These are phyloP conservation scores for Laupala kohalensis DNA, from an alignment of 1,140 invertebrate species.

Conservation along the genomic window DNA sequence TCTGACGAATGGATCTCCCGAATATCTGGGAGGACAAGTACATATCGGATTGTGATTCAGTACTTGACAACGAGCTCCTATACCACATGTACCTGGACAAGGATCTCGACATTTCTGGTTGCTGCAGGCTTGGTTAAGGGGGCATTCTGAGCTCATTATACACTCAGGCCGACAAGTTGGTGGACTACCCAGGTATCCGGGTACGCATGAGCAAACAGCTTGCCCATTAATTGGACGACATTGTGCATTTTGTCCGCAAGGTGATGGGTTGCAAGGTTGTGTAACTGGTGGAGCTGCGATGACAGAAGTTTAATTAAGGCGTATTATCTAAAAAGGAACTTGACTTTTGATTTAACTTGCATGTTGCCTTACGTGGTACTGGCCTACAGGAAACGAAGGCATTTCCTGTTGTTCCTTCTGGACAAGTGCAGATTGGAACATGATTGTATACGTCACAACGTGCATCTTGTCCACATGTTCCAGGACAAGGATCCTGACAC, in stretches of 20 bases:
- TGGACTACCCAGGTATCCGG: constrained; percentile 45
- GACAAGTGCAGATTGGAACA: constrained; percentile 57
- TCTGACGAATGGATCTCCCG: constrained; percentile 39
- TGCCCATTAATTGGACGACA: constrained; percentile 43
- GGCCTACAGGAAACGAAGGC: constrained; percentile 45
- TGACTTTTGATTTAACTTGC: neutral
- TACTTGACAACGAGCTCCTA: constrained; percentile 45
- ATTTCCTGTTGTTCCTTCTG: constrained; percentile 54
- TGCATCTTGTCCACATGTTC: constrained; percentile 58
- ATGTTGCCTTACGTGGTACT: constrained; percentile 8
- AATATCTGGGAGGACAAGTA: constrained; percentile 41
- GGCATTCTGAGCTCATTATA: constrained; percentile 47
- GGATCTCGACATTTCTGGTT: constrained; percentile 59
- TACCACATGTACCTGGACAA: constrained; percentile 52
- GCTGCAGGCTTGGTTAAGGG: constrained; percentile 44
- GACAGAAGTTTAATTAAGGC: neutral
- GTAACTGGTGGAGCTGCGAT: constrained; percentile 13
- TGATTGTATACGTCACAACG: constrained; percentile 61
- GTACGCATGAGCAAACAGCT: constrained; percentile 44
- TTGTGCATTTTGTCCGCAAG: constrained; percentile 51
- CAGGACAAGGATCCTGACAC: constrained; percentile 56
- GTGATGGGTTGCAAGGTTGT: constrained; percentile 42
- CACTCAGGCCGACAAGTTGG: constrained; percentile 52
- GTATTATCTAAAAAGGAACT: neutral
- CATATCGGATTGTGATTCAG: constrained; percentile 50